Percentiles rank a stretch among this genome's conserved stretches.
Evolutionary conservation across 53 echinoderm and acorn worm species (phyloP).

Genomic region (Paelopatides confundens): DNA sequence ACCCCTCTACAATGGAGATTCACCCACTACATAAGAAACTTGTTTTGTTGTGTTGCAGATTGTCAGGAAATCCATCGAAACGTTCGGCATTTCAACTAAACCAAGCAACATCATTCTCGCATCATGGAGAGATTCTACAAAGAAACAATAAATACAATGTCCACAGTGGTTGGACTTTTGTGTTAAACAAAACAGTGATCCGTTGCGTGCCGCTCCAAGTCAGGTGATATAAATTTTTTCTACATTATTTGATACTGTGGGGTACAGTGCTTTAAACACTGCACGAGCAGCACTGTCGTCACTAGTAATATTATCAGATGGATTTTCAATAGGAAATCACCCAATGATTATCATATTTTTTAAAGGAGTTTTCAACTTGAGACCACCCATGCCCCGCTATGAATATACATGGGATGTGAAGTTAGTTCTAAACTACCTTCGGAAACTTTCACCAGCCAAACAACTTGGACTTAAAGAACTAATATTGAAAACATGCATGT

Average conservation of each 20-base stretch:
- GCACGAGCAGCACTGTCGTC: no score
- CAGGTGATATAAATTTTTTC: conserved; percentile 48
- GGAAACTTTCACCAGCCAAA: no score
- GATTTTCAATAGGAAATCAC: conserved; percentile 41
- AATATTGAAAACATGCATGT: background rate
- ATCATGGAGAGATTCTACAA: conserved; percentile 51
- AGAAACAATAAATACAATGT: conserved; percentile 54
- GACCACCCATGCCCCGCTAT: conserved; percentile 48
- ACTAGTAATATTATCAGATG: no score
- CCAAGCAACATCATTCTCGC: conserved; percentile 31
- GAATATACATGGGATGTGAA: conserved; percentile 49
- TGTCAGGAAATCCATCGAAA: conserved; percentile 34
- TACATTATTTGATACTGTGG: no score
- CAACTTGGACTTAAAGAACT: no score
- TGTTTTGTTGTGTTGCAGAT: conserved; percentile 37
- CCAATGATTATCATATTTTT: conserved; percentile 50
- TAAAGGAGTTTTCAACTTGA: conserved; percentile 51
- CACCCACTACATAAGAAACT: background rate
- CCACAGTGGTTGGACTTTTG: conserved; percentile 46
- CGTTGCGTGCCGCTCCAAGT: background rate
- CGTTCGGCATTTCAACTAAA: background rate
- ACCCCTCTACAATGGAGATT: no score
- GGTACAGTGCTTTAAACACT: no score
- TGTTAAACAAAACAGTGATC: background rate
- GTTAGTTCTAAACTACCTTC: background rate